Evolutionary conservation across 2,113 vertebrate genomes (phyloP).

Genomic region (Cichladusa arquata): DNA sequence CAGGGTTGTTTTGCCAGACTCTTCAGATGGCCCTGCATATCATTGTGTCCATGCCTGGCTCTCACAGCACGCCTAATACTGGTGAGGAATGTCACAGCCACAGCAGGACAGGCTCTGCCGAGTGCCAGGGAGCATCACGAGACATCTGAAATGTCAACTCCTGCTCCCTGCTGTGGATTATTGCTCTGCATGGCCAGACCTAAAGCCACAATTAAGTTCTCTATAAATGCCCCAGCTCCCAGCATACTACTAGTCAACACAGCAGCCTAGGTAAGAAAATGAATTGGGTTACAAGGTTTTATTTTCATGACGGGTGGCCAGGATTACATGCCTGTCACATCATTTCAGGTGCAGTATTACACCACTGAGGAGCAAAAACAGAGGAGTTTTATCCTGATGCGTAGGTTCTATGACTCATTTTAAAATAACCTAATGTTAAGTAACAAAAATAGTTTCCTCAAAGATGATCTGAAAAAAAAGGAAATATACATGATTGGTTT

Average conservation of each 20-base stretch:
- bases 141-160: not conserved
- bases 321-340: not conserved
- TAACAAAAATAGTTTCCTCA: not conserved
- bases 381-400: not conserved
- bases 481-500: not conserved
- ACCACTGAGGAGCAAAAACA: not conserved
- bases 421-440: not conserved
- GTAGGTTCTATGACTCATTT: not conserved
- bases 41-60: not conserved
- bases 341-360: not conserved
- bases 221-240: not conserved
- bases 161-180: not conserved
- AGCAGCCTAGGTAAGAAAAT: not conserved
- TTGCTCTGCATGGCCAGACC: not conserved
- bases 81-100: not conserved
- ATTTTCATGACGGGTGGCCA: not conserved
- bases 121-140: not conserved
- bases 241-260: not conserved
- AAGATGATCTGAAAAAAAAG: not conserved
- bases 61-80: fast-evolving
- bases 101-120: not conserved
- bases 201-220: not conserved
- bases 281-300: not conserved
- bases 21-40: not conserved
- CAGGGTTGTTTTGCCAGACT: not conserved